Percentiles rank a stretch among this genome's conserved stretches.
Evolutionary conservation across 2,888 invertebrate species (phyloP).

Genomic region (Epinotia demarniana): DNA sequence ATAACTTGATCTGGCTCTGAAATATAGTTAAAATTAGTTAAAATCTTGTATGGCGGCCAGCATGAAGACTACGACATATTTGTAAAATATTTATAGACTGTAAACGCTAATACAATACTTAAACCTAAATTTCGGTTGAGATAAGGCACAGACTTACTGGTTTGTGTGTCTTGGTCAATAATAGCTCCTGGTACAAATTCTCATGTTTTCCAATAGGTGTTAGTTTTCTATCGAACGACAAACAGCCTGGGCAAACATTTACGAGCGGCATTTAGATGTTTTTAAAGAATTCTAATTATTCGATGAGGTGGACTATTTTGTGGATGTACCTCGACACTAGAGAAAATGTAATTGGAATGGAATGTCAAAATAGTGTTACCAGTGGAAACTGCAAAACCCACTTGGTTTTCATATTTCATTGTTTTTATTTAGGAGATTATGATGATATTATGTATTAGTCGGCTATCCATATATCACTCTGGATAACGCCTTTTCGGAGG

Average conservation of each 20-base stretch:
- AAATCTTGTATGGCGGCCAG: neutral
- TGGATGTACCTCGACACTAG: constrained; percentile 18
- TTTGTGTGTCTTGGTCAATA: constrained; percentile 13
- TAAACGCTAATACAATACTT: no score
- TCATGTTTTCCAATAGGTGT: constrained; percentile 35
- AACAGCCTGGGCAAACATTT: constrained; percentile 44
- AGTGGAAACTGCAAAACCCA: constrained; percentile 5
- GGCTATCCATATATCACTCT: neutral
- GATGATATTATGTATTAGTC: neutral
- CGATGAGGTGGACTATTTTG: constrained; percentile 25
- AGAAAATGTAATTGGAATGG: neutral
- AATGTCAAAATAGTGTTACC: constrained; percentile 9
- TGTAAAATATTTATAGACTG: neutral
- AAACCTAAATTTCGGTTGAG: neutral
- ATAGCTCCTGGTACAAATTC: constrained; percentile 33
- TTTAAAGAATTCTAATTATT: constrained; percentile 38
- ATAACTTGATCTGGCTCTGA: constrained; percentile 2
- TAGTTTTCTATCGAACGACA: constrained; percentile 45
- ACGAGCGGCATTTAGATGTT: constrained; percentile 34
- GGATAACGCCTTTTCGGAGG: neutral
- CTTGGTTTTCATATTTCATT: neutral
- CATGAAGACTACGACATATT: neutral
- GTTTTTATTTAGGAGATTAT: neutral
- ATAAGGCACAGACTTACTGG: constrained; percentile 18
- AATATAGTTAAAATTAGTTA: neutral